Percentiles rank a stretch among this genome's conserved stretches.
phyloP scores from a whole-genome alignment of 2,113 vertebrate species.

The Cinclus mexicanus region DNA sequence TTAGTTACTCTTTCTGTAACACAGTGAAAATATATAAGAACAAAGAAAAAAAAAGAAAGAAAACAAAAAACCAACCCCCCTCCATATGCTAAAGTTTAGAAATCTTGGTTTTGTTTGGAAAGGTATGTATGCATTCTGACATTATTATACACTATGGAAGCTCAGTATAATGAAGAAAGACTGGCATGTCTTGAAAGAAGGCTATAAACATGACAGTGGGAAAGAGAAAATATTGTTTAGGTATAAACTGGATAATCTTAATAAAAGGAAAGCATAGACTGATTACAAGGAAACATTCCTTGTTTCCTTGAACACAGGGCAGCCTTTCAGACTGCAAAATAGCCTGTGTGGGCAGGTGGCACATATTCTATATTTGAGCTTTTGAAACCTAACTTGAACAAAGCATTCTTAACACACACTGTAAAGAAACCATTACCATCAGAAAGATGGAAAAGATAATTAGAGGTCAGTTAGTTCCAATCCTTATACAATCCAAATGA shows the following conservation, averaged over 20 bases:
- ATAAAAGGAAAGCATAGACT: not conserved
- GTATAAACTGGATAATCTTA: not conserved
- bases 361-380: not conserved
- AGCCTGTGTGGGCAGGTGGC: not conserved
- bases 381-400: not conserved
- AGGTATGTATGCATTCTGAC: not conserved
- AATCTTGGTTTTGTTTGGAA: not conserved
- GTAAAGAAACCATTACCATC: not conserved
- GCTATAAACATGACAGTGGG: not conserved
- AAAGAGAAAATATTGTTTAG: not conserved
- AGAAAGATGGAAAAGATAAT: not conserved
- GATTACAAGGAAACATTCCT: not conserved
- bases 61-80: fast-evolving
- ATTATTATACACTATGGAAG: not conserved
- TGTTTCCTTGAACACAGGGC: not conserved
- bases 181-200: not conserved
- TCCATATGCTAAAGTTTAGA: not conserved
- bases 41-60: not conserved
- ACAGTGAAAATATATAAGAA: not conserved
- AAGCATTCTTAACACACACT: not conserved
- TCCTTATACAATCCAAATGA: not conserved
- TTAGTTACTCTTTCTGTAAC: not conserved
- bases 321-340: not conserved
- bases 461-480: not conserved
- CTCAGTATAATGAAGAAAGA: not conserved